A percentile compares a stretch with the other conserved stretches of the same genome.
phyloP scores from a whole-genome alignment of 2,113 vertebrate genomes.

The Egretta garzetta region DNA sequence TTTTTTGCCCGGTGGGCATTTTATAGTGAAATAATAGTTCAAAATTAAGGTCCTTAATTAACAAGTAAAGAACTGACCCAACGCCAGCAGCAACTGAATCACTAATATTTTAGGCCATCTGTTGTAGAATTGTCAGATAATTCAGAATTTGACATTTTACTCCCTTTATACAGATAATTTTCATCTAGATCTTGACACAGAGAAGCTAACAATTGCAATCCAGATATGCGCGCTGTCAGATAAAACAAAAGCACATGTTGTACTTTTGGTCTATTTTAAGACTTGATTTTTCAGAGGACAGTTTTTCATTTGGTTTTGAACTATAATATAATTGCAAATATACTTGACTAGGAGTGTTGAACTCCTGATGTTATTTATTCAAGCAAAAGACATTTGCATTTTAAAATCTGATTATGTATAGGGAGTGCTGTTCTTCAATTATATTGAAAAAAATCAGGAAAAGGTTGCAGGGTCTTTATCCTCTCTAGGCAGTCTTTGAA shows the following conservation, averaged over 20 bases:
- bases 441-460: not conserved
- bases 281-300: not conserved
- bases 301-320: constrained; percentile 6
- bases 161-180: constrained; percentile 16
- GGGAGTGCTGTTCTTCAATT: not conserved
- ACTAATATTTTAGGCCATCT: constrained; percentile 55
- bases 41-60: constrained; percentile 48
- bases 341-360: not conserved
- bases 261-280: constrained; percentile 27
- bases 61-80: constrained; percentile 50
- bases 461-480: not conserved
- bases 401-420: constrained; percentile 21
- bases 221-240: not conserved
- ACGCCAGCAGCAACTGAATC: constrained; percentile 43
- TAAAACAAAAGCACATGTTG: constrained; percentile 9
- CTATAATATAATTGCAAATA: not conserved
- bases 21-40: constrained; percentile 24
- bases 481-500: not conserved
- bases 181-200: not conserved
- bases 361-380: constrained; percentile 28
- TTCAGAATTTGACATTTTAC: constrained; percentile 32
- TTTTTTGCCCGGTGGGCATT: not conserved
- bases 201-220: not conserved
- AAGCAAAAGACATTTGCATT: not conserved
- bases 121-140: constrained; percentile 36